A percentile compares a stretch with the other conserved stretches of the same genome.
Evolutionary conservation across 64 coral and sea anemone genomes (phyloP).

Genomic region (Dendronephthya gigantea): DNA sequence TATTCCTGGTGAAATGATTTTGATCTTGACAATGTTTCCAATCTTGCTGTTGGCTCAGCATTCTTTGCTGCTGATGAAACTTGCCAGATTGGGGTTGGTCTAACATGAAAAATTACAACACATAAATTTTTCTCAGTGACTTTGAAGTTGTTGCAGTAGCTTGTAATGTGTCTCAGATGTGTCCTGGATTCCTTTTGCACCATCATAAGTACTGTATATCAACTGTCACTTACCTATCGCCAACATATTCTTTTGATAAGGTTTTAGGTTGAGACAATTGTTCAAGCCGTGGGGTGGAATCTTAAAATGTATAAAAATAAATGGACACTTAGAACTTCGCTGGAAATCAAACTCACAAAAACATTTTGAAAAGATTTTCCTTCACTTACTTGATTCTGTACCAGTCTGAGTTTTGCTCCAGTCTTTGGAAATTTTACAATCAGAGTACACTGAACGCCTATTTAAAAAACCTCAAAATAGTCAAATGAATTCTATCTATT

Average conservation of each 20-base stretch:
- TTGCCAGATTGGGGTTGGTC: constrained; percentile 72
- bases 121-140: too few relatives aligned
- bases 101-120: too few relatives aligned
- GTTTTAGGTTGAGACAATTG: constrained; percentile 56
- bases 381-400: neutral
- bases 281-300: constrained; percentile 44
- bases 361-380: neutral
- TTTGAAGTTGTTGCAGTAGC: too few relatives aligned
- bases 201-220: too few relatives aligned
- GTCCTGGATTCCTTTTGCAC: too few relatives aligned
- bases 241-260: constrained; percentile 86
- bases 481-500: too few relatives aligned
- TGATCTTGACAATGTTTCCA: constrained; percentile 57
- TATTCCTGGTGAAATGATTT: constrained; percentile 79
- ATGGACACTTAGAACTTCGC: too few relatives aligned
- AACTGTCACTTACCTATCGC: constrained; percentile 55
- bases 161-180: too few relatives aligned
- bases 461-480: too few relatives aligned
- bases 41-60: constrained; percentile 38
- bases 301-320: constrained; percentile 19
- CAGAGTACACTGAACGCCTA: constrained; percentile 88
- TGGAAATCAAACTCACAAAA: neutral
- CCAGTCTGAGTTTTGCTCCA: constrained; percentile 52
- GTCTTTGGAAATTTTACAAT: constrained; percentile 71
- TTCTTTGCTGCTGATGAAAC: constrained; percentile 61